These are phyloP conservation scores for Ophonus ardosiacus DNA, from an alignment of 2,888 invertebrate species.

Conservation along the genomic window DNA sequence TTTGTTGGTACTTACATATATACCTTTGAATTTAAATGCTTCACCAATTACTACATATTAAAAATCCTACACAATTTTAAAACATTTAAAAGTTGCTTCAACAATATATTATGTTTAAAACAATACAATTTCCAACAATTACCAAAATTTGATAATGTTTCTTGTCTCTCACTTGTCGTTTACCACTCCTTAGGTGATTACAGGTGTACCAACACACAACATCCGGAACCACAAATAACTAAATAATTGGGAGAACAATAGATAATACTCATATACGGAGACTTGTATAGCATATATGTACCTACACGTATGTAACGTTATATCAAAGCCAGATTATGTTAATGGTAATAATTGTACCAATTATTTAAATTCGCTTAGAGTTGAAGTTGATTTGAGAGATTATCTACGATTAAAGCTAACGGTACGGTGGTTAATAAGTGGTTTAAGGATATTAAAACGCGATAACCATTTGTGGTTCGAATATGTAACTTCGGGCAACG, in stretches of 20 bases:
- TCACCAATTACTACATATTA: too few species aligned
- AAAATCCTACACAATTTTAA: too few species aligned
- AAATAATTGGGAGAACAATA: constrained; percentile 28
- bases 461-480: constrained; percentile 5
- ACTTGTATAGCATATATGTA: too few species aligned
- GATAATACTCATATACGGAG: background rate
- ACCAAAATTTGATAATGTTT: background rate
- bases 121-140: background rate
- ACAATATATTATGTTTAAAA: background rate
- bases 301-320: background rate
- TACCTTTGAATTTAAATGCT: too few species aligned
- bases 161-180: background rate
- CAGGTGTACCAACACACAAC: constrained; percentile 15
- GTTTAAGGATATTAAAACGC: constrained; percentile 24
- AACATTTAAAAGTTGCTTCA: too few species aligned
- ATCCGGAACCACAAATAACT: background rate
- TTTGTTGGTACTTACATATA: too few species aligned
- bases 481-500: background rate
- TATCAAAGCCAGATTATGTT: constrained; percentile 38
- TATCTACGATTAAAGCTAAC: constrained; percentile 25
- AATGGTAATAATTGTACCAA: constrained; percentile 38
- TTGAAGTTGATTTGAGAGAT: constrained; percentile 8
- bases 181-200: constrained; percentile 3
- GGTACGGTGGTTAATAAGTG: constrained; percentile 8
- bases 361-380: constrained; percentile 37